Evolutionary conservation across 2,888 invertebrate species (phyloP).

Genomic region (Villa cingulata): DNA sequence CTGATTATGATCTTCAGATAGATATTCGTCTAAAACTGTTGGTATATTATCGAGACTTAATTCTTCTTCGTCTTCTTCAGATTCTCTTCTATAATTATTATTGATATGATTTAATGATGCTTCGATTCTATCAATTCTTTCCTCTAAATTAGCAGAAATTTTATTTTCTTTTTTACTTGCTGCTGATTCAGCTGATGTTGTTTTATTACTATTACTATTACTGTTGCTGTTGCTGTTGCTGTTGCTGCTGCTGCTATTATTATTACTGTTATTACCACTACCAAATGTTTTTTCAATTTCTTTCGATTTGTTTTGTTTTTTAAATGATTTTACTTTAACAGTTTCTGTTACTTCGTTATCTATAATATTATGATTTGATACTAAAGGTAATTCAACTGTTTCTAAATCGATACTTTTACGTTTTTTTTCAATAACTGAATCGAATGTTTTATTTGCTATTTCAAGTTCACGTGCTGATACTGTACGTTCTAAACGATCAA

Average conservation of each 20-base stretch:
- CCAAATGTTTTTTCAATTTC: no score
- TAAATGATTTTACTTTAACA: neutral
- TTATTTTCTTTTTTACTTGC: no score
- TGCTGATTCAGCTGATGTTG: neutral
- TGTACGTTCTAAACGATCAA: conserved; percentile 53
- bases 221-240: no score
- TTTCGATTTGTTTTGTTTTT: neutral
- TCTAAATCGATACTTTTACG: conserved; percentile 24
- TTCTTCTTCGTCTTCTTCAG: neutral
- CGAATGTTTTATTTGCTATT: conserved; percentile 25
- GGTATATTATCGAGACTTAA: conserved; percentile 24
- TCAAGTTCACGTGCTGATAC: conserved; percentile 26
- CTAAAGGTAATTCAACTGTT: conserved; percentile 21
- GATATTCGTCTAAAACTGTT: conserved; percentile 24
- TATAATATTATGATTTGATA: conserved; percentile 12
- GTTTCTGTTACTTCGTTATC: neutral
- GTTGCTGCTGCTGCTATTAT: no score
- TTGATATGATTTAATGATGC: conserved; percentile 23
- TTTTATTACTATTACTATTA: no score
- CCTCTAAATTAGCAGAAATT: conserved; percentile 8
- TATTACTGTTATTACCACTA: no score
- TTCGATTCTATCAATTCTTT: conserved; percentile 24
- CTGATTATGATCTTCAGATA: conserved; percentile 14
- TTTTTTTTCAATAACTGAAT: conserved; percentile 22
- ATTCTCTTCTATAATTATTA: conserved; percentile 18